Evolutionary conservation across 2,888 invertebrate genomes (phyloP).

Genomic region (Octodonta nipae): DNA sequence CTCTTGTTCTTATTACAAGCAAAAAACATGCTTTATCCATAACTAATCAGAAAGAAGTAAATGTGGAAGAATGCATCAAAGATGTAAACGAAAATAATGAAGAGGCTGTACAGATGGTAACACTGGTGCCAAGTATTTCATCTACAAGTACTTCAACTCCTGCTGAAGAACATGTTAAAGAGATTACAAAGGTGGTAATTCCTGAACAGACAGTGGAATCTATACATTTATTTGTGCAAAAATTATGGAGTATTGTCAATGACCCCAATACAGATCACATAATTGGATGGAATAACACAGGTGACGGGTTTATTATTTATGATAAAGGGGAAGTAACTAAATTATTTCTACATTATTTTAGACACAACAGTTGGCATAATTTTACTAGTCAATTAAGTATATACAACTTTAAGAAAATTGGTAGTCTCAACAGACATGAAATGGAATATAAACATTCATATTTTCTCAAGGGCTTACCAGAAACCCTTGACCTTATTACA

Average conservation of each 20-base stretch:
- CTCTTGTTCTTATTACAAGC: slow-evolving; percentile 67
- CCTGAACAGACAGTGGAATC: no score
- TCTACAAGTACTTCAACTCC: no score
- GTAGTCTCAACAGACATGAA: no score
- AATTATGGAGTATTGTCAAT: slow-evolving; percentile 24
- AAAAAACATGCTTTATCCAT: no score
- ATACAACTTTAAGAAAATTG: slow-evolving; percentile 93
- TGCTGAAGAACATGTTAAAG: no score
- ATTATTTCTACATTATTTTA: slow-evolving; percentile 84
- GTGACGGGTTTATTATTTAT: slow-evolving; percentile 81
- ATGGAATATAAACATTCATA: slow-evolving; percentile 88
- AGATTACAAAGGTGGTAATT: no score
- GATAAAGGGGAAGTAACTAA: slow-evolving; percentile 79
- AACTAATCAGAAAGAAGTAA: no score
- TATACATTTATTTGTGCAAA: slow-evolving; percentile 21
- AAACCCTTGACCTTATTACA: slow-evolving; percentile 62
- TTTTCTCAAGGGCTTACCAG: slow-evolving; percentile 70
- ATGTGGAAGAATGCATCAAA: no score
- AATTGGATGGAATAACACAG: slow-evolving; percentile 33
- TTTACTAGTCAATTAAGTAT: slow-evolving; percentile 93
- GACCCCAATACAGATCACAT: slow-evolving; percentile 18
- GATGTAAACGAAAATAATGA: no score
- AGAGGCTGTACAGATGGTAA: no score
- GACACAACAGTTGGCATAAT: slow-evolving; percentile 95
- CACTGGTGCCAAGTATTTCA: no score